phyloP scores from a whole-genome alignment of 2,113 vertebrate species.

The Pungitius pungitius region DNA sequence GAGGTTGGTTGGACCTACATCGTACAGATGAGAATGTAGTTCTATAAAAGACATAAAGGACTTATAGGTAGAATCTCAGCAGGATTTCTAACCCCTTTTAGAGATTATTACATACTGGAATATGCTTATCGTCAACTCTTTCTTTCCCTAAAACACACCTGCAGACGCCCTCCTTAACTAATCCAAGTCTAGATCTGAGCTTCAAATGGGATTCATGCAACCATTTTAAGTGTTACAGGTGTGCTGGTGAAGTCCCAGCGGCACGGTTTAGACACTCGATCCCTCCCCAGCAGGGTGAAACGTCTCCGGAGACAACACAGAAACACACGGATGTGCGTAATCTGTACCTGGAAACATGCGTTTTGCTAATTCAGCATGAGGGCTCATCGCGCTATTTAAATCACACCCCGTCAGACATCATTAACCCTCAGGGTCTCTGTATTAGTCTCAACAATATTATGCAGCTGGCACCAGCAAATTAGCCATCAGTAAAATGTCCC shows the following conservation, averaged over 20 bases:
- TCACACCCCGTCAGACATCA: neutral
- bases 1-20: constrained; percentile 16
- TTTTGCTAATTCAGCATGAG: neutral
- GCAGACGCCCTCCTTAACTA: neutral
- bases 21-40: constrained; percentile 1
- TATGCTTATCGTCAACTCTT: neutral
- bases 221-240: neutral
- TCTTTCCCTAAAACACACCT: neutral
- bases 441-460: neutral
- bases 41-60: constrained; percentile 7
- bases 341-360: neutral
- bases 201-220: neutral
- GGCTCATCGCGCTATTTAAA: neutral
- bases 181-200: neutral
- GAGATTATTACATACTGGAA: neutral
- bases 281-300: neutral
- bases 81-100: neutral
- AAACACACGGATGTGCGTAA: neutral
- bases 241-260: neutral
- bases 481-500: neutral
- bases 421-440: neutral
- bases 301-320: neutral
- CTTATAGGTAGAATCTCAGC: neutral
- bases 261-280: neutral
- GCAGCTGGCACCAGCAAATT: neutral